Evolutionary conservation across 2,888 invertebrate species (phyloP).

Genomic region (Trilocha varians): DNA sequence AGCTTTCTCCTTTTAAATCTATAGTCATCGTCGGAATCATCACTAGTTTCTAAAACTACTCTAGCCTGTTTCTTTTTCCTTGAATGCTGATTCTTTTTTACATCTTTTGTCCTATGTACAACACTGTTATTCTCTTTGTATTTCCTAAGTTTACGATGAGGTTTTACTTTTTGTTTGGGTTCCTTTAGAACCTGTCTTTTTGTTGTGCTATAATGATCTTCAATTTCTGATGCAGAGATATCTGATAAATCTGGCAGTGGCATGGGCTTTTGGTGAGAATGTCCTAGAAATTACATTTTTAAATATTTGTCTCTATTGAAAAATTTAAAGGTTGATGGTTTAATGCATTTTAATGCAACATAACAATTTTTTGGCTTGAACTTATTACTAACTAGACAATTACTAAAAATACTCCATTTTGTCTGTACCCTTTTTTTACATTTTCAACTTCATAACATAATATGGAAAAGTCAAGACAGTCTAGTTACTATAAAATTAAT

Average conservation of each 20-base stretch:
- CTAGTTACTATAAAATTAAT: too few species aligned
- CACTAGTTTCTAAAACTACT: slow-evolving; percentile 45
- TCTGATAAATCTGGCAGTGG: slow-evolving; percentile 41
- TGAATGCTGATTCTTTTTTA: slow-evolving; percentile 29
- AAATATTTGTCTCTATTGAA: too few species aligned
- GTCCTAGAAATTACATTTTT: slow-evolving; percentile 24
- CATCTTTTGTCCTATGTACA: slow-evolving; percentile 27
- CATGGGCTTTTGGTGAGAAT: slow-evolving; percentile 22
- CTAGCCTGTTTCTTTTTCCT: slow-evolving; percentile 36
- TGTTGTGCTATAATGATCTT: slow-evolving; percentile 24
- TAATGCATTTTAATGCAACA: too few species aligned
- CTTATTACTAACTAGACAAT: too few species aligned
- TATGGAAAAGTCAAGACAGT: too few species aligned
- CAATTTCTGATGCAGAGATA: slow-evolving; percentile 44
- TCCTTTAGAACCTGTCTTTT: slow-evolving; percentile 15
- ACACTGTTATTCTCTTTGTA: slow-evolving; percentile 26
- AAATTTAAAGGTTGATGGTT: too few species aligned
- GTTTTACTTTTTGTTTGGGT: slow-evolving; percentile 26
- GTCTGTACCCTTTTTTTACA: too few species aligned
- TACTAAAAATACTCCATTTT: too few species aligned
- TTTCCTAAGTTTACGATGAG: slow-evolving; percentile 34
- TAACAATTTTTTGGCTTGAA: too few species aligned
- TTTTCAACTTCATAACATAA: too few species aligned
- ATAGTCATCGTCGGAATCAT: slow-evolving; percentile 60
- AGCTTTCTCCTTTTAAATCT: slow-evolving; percentile 61